These are phyloP conservation scores for Acrobeloides nanus DNA, from an alignment of 2,888 invertebrate species.

Conservation along the genomic window DNA sequence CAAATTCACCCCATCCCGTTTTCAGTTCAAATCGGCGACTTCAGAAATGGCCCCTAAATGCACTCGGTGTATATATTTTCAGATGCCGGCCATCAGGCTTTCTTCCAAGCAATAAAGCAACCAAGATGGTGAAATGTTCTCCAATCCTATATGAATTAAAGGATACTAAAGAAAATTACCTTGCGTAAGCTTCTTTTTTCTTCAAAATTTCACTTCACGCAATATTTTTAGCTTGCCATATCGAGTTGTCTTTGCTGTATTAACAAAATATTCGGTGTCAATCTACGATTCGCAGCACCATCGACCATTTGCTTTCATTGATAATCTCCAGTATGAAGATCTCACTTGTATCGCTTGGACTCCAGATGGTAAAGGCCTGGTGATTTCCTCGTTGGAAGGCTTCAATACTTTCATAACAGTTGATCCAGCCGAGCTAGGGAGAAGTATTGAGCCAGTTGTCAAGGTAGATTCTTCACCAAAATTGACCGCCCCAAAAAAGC, in stretches of 20 bases:
- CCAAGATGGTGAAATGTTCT: slow-evolving; percentile 75
- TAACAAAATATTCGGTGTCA: slow-evolving; percentile 72
- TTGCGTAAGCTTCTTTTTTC: slow-evolving; percentile 2
- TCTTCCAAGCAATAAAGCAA: slow-evolving; percentile 60
- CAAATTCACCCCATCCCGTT: no score
- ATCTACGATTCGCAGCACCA: slow-evolving; percentile 80
- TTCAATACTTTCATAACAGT: slow-evolving; percentile 79
- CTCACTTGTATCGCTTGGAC: slow-evolving; percentile 80
- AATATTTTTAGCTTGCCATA: slow-evolving; percentile 62
- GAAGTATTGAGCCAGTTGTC: no score
- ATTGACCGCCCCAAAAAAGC: no score
- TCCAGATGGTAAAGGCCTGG: slow-evolving; percentile 67
- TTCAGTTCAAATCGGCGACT: no score
- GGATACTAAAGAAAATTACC: slow-evolving; percentile 1
- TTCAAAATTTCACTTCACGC: not conserved
- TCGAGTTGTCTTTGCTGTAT: slow-evolving; percentile 81
- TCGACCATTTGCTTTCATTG: slow-evolving; percentile 70
- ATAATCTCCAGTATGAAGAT: slow-evolving; percentile 80
- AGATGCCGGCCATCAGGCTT: slow-evolving; percentile 49
- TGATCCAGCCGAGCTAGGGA: no score
- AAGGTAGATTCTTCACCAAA: no score
- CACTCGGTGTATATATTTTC: no score
- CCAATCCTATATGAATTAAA: slow-evolving; percentile 67
- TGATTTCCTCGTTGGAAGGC: slow-evolving; percentile 79
- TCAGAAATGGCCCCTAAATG: no score